Evolutionary conservation across 2,113 vertebrate genomes (phyloP), one percentile per base, ranked within the genome.

Genomic region (Herpetotheres cachinnans): DNA sequence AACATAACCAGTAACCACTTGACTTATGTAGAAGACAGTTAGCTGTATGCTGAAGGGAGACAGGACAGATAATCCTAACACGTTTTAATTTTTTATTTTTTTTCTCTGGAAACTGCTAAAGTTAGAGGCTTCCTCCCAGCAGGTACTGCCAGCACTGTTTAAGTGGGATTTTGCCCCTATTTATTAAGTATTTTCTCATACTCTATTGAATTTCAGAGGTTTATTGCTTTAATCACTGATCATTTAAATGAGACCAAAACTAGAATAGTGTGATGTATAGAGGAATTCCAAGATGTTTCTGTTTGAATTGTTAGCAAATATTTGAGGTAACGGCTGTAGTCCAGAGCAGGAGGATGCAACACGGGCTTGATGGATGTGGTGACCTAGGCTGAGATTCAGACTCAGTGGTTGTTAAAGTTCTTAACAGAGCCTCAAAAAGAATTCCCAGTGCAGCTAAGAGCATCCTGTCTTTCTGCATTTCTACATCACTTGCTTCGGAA

Each of bases 181-280:
- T 91, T 40, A 52, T 97, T 82, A 94, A 97, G 71, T 91, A 93
- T 71, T 89, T 52, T 88, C 72, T 94, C 58, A 82, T 91, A 88
- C 52, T 85, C 56, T 44, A 30, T 29, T 86, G 67, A 82, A 67
- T 85, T 96, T 96, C 76, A 59, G 72, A 73, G 42, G 16, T 66
- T 89, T 93, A 82, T 91, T 82, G 42, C 30, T 93, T 97, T 92
- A 82, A 63, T 93, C 88, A 87, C 69, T 93, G 76, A 82, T 84
- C 47, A 90, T 55, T 72, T 78, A 94, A 96, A 74, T 84, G 42
- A 69, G 54, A 95, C 49, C 79, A 90, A 81, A 93, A 49, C 88
- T 93, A 70, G 54, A 93, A 46, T 50, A 70, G 15, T 63, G 40
- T 81, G 87, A 54, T 62, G 32, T 50, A 79, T 20, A 85, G 32